Evolutionary conservation across 2,113 vertebrate species (phyloP).

Genomic region (Elephantulus edwardii): DNA sequence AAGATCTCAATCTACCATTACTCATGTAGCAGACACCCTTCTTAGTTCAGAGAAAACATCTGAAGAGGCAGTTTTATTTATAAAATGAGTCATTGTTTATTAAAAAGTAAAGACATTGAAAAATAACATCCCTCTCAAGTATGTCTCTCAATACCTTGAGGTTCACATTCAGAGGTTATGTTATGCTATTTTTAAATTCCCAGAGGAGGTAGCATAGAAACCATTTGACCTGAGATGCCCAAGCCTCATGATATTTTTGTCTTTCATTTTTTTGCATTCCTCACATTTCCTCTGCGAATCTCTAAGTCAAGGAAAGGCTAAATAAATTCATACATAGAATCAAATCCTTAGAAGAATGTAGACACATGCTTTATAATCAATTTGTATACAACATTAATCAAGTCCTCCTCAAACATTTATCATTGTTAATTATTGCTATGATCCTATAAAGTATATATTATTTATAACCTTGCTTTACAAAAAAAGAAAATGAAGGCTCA

Average conservation of each 20-base stretch:
- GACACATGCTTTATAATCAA: background rate
- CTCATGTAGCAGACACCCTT: background rate
- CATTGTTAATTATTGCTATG: background rate
- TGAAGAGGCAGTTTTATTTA: conserved; percentile 40
- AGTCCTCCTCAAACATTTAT: background rate
- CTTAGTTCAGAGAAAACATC: conserved; percentile 35
- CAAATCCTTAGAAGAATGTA: background rate
- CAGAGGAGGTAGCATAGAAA: conserved; percentile 18
- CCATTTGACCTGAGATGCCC: conserved; percentile 11
- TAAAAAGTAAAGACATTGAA: conserved; percentile 62
- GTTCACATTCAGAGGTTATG: conserved; percentile 24
- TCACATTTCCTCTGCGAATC: background rate
- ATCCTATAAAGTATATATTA: background rate
- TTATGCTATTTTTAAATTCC: conserved; percentile 42
- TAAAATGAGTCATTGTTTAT: conserved; percentile 28
- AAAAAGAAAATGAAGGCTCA: conserved; percentile 12
- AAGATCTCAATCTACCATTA: background rate
- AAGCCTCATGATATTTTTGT: background rate
- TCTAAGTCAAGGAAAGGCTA: background rate
- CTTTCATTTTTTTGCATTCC: background rate
- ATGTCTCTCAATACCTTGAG: conserved; percentile 8
- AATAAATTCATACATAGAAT: background rate
- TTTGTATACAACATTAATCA: background rate
- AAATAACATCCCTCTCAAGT: conserved; percentile 45
- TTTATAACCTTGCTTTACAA: background rate